These are phyloP conservation scores for Amblyjoppa proteus DNA, from an alignment of 2,888 invertebrate species.

Conservation along the genomic window DNA sequence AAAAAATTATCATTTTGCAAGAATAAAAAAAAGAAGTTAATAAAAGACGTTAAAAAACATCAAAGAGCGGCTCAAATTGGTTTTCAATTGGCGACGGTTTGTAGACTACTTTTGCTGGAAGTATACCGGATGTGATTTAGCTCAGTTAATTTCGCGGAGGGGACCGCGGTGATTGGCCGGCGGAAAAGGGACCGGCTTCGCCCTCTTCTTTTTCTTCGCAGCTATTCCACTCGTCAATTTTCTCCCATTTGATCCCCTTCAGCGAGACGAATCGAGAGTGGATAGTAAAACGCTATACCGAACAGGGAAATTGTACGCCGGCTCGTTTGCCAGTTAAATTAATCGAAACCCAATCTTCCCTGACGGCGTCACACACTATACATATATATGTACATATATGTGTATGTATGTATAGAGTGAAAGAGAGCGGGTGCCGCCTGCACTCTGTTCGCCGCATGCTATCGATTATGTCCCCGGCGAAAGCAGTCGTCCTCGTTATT, in stretches of 20 bases:
- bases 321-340: conserved; percentile 73
- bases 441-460: conserved; percentile 45
- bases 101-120: neutral
- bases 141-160: conserved; percentile 18
- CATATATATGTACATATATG: too few species aligned
- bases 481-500: conserved; percentile 53
- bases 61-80: neutral
- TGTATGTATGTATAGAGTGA: neutral
- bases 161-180: neutral
- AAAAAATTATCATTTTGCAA: too few species aligned
- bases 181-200: neutral
- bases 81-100: neutral
- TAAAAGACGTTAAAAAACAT: neutral
- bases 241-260: conserved; percentile 39
- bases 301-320: conserved; percentile 50
- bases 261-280: conserved; percentile 39
- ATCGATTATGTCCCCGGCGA: conserved; percentile 49
- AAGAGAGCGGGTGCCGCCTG: conserved; percentile 20
- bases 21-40: too few species aligned
- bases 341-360: conserved; percentile 72
- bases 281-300: conserved; percentile 31
- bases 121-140: conserved; percentile 9
- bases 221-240: conserved; percentile 40
- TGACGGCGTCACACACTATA: conserved; percentile 40
- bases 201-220: conserved; percentile 12